Evolutionary conservation across 2,888 invertebrate genomes (phyloP).

Genomic region (Andricus curvator): DNA sequence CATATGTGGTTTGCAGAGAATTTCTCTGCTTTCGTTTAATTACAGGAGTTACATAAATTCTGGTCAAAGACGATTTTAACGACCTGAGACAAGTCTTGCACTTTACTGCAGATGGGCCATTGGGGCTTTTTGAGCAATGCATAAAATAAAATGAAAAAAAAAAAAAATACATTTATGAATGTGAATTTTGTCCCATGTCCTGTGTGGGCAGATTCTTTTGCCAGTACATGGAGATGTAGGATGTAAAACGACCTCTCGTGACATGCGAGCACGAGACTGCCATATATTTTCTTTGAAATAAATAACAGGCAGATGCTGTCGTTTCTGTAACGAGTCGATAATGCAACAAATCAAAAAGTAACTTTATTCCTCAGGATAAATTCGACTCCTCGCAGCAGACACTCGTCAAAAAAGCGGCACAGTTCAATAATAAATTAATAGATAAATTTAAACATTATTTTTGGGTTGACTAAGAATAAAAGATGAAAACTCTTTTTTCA

Average conservation of each 20-base stretch:
- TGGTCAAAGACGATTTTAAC: constrained; percentile 27
- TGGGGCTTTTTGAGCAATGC: constrained; percentile 10
- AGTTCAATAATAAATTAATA: too few species aligned
- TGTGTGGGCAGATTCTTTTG: constrained; percentile 44
- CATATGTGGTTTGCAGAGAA: neutral
- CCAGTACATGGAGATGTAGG: constrained; percentile 48
- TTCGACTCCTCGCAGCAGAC: neutral
- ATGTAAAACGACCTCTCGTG: constrained; percentile 47
- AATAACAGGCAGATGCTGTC: neutral
- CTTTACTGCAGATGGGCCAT: constrained; percentile 2
- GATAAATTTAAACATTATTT: too few species aligned
- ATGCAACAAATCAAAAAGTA: neutral
- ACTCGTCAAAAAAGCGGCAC: too few species aligned
- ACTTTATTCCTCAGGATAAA: neutral
- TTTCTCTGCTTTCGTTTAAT: constrained; percentile 12
- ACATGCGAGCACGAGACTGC: constrained; percentile 9
- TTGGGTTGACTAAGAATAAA: too few species aligned
- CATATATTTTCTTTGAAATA: constrained; percentile 6
- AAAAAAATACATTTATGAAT: neutral
- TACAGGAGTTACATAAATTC: neutral
- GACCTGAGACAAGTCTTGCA: constrained; percentile 5
- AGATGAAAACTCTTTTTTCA: too few species aligned
- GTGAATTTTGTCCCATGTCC: constrained; percentile 3
- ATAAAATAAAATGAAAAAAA: neutral
- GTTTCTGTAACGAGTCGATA: neutral